These are phyloP conservation scores for Hedychridium roseum DNA, from an alignment of 2,888 invertebrate genomes.

Conservation along the genomic window DNA sequence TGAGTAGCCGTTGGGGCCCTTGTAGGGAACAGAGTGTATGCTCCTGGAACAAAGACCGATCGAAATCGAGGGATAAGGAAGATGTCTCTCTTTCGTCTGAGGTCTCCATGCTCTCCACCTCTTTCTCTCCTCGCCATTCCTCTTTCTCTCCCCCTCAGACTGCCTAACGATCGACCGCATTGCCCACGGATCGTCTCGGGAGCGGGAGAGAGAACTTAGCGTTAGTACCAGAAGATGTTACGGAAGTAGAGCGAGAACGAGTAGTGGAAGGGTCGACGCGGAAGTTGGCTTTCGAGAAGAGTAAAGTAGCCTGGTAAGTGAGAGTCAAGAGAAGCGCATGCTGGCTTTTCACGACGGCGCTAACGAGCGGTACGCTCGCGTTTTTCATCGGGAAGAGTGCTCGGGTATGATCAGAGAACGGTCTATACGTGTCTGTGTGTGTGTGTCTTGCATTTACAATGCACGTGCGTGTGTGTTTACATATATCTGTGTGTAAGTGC, in stretches of 20 bases:
- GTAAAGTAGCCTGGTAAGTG: too few relatives aligned
- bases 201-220: constrained; percentile 16
- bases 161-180: constrained; percentile 18
- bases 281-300: constrained; percentile 19
- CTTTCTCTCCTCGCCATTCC: background rate
- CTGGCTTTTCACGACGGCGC: too few relatives aligned
- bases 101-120: constrained; percentile 7
- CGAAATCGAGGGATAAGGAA: constrained; percentile 58
- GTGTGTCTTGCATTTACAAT: too few relatives aligned
- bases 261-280: too few relatives aligned
- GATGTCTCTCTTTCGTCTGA: constrained; percentile 27
- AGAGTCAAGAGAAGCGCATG: too few relatives aligned
- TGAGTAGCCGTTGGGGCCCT: constrained; percentile 64
- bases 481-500: background rate
- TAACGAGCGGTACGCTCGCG: background rate
- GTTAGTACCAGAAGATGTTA: constrained; percentile 25
- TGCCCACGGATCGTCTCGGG: constrained; percentile 16
- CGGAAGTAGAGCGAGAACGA: background rate
- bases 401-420: too few relatives aligned
- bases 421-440: too few relatives aligned
- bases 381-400: background rate
- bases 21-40: constrained; percentile 64
- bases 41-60: constrained; percentile 64
- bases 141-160: background rate
- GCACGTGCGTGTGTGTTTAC: too few relatives aligned